Percentiles rank a stretch among this genome's conserved stretches.
These are phyloP conservation scores for Thecophora atra DNA, from an alignment of 2,888 invertebrate species.

Conservation along the genomic window DNA sequence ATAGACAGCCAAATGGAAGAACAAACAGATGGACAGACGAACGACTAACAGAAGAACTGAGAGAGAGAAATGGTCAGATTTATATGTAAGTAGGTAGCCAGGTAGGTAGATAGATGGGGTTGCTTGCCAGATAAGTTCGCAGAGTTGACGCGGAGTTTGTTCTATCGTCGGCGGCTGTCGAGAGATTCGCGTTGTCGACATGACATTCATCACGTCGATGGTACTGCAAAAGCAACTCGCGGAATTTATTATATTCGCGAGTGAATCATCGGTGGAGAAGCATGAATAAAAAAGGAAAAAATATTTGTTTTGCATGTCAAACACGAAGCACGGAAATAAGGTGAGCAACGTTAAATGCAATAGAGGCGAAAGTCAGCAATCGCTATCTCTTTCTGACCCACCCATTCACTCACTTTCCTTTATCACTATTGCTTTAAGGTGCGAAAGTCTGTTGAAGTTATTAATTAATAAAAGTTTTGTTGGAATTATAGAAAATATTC, in stretches of 20 bases:
- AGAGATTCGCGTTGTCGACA: constrained; percentile 5
- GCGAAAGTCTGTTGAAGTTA: not conserved
- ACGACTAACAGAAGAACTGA: not conserved
- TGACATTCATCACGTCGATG: constrained; percentile 16
- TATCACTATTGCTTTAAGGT: too few relatives aligned
- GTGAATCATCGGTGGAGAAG: not conserved
- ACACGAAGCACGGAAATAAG: not conserved
- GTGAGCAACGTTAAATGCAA: not conserved
- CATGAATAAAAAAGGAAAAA: not conserved
- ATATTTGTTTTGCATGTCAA: not conserved
- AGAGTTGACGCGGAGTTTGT: too few relatives aligned
- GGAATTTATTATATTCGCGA: not conserved
- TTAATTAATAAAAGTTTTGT: not conserved
- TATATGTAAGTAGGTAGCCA: not conserved
- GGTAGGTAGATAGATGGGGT: too few relatives aligned
- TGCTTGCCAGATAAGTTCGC: too few relatives aligned
- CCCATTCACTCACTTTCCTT: too few relatives aligned
- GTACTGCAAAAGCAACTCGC: not conserved
- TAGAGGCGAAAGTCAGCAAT: not conserved
- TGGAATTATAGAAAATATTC: not conserved
- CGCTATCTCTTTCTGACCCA: not conserved
- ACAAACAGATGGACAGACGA: not conserved
- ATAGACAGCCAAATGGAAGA: too few relatives aligned
- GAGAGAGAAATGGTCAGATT: not conserved
- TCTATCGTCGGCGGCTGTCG: not conserved